Evolutionary conservation across 1,140 invertebrate species (phyloP).

Genomic region (Eumaeus atala): DNA sequence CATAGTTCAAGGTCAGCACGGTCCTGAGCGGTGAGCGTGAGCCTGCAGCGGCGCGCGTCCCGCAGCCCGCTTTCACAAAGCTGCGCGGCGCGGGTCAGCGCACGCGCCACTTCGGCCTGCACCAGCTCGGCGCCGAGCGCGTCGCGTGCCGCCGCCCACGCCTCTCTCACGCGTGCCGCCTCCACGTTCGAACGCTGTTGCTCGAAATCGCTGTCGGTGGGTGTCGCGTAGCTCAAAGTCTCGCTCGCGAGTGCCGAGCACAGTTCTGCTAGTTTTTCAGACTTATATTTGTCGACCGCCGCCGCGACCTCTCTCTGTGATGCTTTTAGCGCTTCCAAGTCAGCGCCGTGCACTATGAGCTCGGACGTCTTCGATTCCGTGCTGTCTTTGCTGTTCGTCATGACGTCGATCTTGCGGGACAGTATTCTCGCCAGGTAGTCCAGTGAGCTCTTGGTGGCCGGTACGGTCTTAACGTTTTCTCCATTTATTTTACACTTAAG

Average conservation of each 20-base stretch:
- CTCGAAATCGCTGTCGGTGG: conserved; percentile 48
- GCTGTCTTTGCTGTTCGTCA: conserved; percentile 42
- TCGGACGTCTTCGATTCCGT: conserved; percentile 41
- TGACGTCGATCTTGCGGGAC: conserved; percentile 75
- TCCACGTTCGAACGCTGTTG: conserved; percentile 52
- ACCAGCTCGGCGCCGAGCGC: conserved; percentile 82
- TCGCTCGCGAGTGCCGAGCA: conserved; percentile 79
- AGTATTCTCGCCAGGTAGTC: conserved; percentile 80
- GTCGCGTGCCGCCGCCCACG: conserved; percentile 80
- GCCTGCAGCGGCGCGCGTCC: conserved; percentile 63
- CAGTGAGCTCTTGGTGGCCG: conserved; percentile 71
- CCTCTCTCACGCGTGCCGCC: conserved; percentile 75
- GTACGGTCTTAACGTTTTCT: conserved; percentile 71
- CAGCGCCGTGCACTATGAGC: conserved; percentile 58
- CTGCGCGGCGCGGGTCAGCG: conserved; percentile 79
- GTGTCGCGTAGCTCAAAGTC: conserved; percentile 75
- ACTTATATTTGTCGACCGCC: conserved; percentile 78
- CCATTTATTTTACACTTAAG: conserved; percentile 79
- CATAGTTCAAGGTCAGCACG: conserved; percentile 79
- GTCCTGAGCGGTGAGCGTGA: conserved; percentile 77
- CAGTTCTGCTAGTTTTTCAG: conserved; percentile 79
- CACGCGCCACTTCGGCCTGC: conserved; percentile 82
- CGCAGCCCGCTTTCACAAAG: conserved; percentile 76
- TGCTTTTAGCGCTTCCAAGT: conserved; percentile 75
- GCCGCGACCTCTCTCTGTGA: conserved; percentile 77